Evolutionary conservation across 2,113 vertebrate genomes (phyloP).

Genomic region (Cariama cristata): DNA sequence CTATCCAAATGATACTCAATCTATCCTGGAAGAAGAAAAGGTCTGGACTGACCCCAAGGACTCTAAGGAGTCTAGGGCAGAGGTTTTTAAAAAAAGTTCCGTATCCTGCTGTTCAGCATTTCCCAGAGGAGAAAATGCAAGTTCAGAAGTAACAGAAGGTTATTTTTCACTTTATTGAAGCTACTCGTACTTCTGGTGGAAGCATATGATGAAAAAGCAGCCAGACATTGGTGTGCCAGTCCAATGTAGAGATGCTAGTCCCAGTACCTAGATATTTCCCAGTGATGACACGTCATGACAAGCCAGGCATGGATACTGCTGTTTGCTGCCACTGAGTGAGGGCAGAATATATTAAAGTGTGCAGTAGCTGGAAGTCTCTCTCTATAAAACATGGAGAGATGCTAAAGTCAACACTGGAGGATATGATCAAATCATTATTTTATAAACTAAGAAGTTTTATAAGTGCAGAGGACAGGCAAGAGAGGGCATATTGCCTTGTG

Average conservation of each 20-base stretch:
- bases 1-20: not conserved
- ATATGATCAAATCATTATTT: not conserved
- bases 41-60: not conserved
- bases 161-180: not conserved
- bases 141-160: too few species aligned
- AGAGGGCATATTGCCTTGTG: not conserved
- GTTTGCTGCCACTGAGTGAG: not conserved
- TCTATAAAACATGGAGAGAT: not conserved
- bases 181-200: not conserved
- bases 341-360: not conserved
- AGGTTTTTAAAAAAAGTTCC: not conserved
- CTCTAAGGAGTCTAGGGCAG: not conserved
- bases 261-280: not conserved
- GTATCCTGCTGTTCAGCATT: not conserved
- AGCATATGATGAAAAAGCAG: not conserved
- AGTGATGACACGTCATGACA: not conserved
- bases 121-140: not conserved
- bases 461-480: not conserved
- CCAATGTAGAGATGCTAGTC: not conserved
- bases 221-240: not conserved
- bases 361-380: not conserved
- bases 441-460: not conserved
- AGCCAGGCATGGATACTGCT: not conserved
- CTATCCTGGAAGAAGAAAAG: not conserved
- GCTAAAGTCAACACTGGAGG: not conserved